Conservation (phyloP, 2,797 vertebrate species). For the Phoeniculus purpureus region DNA sequence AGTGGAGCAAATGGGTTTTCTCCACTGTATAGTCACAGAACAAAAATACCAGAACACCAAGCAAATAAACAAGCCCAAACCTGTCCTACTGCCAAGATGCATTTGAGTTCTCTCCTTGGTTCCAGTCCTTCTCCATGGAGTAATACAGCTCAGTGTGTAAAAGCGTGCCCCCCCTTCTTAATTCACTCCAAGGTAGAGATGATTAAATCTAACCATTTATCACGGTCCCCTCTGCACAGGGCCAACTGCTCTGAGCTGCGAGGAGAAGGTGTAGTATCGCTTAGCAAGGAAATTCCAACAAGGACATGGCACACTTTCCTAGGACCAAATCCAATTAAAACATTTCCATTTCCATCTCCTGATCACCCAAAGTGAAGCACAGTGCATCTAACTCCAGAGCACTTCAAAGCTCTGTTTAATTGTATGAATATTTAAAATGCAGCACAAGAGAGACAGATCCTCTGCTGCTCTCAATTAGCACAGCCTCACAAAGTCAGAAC, state of each 20-base stretch:
- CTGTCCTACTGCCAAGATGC: not conserved
- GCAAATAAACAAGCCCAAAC: not conserved
- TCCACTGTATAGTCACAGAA: not conserved
- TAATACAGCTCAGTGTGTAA: conserved; percentile 37
- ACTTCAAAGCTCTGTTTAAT: conserved; percentile 64
- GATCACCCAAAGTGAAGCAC: conserved; percentile 38
- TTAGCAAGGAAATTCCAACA: conserved; percentile 61
- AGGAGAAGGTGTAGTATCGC: not conserved
- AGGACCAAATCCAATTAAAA: conserved; percentile 71
- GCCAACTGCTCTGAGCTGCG: not conserved
- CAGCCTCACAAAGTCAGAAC: not conserved
- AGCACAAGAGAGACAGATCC: conserved; percentile 26
- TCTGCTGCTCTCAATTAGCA: conserved; percentile 34
- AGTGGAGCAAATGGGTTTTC: not conserved
- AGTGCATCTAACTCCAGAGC: not conserved
- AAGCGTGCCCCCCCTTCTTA: conserved; percentile 40
- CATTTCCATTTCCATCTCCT: conserved; percentile 62
- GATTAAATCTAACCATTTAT: conserved; percentile 64
- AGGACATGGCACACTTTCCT: conserved; percentile 63
- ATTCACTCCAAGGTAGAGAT: conserved; percentile 39
- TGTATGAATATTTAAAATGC: conserved; percentile 48
- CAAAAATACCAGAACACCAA: not conserved
- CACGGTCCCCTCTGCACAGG: conserved; percentile 26
- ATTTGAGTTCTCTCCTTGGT: not conserved
- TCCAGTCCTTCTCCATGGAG: conserved; percentile 2